Percentiles rank a stretch among this genome's conserved stretches.
These are phyloP conservation scores for Drosophila pachea DNA, from an alignment of 1,140 invertebrate species.

Conservation along the genomic window DNA sequence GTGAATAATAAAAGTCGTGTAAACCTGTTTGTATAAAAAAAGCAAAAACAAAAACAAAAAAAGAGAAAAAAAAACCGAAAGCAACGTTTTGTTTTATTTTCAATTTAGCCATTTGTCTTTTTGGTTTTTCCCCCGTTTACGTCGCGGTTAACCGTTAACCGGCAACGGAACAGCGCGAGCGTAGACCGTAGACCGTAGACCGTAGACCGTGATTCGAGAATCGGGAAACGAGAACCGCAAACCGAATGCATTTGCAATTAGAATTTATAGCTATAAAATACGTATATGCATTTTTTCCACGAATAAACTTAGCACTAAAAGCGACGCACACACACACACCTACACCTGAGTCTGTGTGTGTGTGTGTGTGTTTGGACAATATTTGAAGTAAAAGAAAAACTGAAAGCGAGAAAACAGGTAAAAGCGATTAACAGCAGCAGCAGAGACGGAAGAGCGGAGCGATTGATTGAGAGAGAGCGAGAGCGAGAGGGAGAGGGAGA, in stretches of 20 bases:
- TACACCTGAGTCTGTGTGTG: no score
- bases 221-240: slow-evolving; percentile 21
- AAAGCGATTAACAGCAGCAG: no score
- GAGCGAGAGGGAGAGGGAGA: no score
- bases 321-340: slow-evolving; percentile 23
- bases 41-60: not conserved
- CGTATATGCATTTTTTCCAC: slow-evolving; percentile 38
- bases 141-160: slow-evolving; percentile 4
- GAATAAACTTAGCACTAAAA: slow-evolving; percentile 29
- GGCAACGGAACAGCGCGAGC: no score
- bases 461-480: no score
- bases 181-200: no score
- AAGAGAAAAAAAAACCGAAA: slow-evolving; percentile 15
- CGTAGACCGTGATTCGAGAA: no score
- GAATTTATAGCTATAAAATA: slow-evolving; percentile 55
- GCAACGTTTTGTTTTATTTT: slow-evolving; percentile 35
- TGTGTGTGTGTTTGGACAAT: slow-evolving; percentile 64
- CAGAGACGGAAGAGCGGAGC: no score
- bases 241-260: slow-evolving; percentile 56
- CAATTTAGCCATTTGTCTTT: not conserved
- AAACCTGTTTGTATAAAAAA: slow-evolving; percentile 56
- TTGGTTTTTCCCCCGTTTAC: not conserved
- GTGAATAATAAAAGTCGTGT: slow-evolving; percentile 38
- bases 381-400: slow-evolving; percentile 49
- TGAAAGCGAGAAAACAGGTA: slow-evolving; percentile 17